Percentiles rank a stretch among this genome's conserved stretches.
phyloP scores from a whole-genome alignment of 2,113 vertebrate species.

The Platichthys stellatus region DNA sequence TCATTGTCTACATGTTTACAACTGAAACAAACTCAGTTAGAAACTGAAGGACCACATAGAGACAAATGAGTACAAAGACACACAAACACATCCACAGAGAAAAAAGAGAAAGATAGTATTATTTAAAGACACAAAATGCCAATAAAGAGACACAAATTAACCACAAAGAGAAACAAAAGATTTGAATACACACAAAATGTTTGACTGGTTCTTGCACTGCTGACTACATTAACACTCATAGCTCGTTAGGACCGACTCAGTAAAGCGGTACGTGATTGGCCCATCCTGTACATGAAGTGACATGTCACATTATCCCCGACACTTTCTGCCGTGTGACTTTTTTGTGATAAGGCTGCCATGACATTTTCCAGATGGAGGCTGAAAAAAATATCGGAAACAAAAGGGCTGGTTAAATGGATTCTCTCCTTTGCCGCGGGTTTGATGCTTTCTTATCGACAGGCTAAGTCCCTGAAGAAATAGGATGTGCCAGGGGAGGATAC shows the following conservation, averaged over 20 bases:
- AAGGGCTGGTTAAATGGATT: conserved; percentile 69
- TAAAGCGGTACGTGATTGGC: too few species aligned
- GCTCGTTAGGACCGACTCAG: too few species aligned
- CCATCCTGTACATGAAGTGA: conserved; percentile 12
- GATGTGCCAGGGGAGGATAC: conserved; percentile 66
- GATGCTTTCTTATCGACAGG: conserved; percentile 65
- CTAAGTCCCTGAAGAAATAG: conserved; percentile 70
- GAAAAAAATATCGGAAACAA: conserved; percentile 72
- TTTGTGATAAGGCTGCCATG: conserved; percentile 74
- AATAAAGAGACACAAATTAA: background rate
- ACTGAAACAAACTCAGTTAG: background rate
- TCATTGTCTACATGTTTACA: background rate
- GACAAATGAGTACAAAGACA: background rate
- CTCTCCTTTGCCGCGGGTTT: conserved; percentile 49
- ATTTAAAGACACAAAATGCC: background rate
- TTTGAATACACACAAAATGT: too few species aligned
- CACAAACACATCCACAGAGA: background rate
- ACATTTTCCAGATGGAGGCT: conserved; percentile 73
- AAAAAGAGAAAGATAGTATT: background rate
- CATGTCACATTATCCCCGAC: conserved; percentile 56
- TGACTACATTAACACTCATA: too few species aligned
- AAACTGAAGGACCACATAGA: background rate
- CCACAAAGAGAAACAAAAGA: too few species aligned
- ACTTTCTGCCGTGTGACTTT: conserved; percentile 44
- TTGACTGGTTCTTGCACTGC: too few species aligned